Base-by-base conservation (phyloP, 2,113 vertebrate genomes). In the Oceanites oceanicus region DNA sequence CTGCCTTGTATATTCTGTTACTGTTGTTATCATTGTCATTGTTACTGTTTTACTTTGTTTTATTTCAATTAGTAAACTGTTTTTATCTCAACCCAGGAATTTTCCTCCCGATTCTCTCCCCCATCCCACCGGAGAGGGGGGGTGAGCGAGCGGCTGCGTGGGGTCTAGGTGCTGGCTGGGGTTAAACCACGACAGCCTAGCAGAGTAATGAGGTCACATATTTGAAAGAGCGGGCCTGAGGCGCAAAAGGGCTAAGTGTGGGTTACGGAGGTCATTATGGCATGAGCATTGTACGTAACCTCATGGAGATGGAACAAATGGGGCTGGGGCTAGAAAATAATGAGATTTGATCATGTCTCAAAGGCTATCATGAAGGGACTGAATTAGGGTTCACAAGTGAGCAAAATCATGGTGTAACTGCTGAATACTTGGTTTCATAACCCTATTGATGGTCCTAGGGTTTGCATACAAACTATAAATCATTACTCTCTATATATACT, bases 401-500 rank as follows among this genome's bases (percentile, higher is more conserved):
- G 32, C 2, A 76, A 92, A 71, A 32, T 30, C 18, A 1, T 13
- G 22, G 38, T 53, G 16, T 53, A 74, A 74, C 40, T 81, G 50
- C 18, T 15, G 38, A 67, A 32, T 40, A 40, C 4, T 34, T 53
- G 59, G 9, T 1, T 85, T 84, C 85, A 9, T 27, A 66, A 63
- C 7, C 12, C 22, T 76, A 3, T 5, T 27, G 59, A 61, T 40
- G 23, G 14, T 74, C 30, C 65, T 40, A 19, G 7, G 15, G 21
- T 22, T 82, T 71, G n/a, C 34, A 25, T 19, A 9, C 44, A 53
- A 67, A 14, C 27, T 32, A 10, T 27, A 49, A 77, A 71, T 86
- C 62, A 6, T 38, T 55, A 16, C 9, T 70, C 11, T 50, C 1
- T 45, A 1, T n/a, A 3, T 15, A 1, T 34, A 5, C 55, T 27